phyloP scores from a whole-genome alignment of 1,140 invertebrate genomes.

The Caenorhabditis briggsae region DNA sequence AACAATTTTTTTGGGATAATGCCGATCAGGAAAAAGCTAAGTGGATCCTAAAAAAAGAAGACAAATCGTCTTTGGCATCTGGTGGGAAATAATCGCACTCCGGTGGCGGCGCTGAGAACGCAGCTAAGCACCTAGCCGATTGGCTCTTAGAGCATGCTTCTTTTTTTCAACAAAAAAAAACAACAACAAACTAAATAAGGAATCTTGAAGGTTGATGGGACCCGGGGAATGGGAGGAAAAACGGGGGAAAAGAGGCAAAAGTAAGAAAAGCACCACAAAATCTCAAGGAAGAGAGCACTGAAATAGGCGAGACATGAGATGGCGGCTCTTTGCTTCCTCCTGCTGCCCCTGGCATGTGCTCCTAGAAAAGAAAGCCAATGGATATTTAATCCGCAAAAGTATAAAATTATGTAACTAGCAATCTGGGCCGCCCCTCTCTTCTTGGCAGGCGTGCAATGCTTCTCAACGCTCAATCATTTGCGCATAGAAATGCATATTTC shows the following conservation, averaged over 20 bases:
- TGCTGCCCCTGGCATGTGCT: slow-evolving; percentile 51
- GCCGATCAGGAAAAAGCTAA: no score
- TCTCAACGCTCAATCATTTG: not conserved
- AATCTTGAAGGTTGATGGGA: not conserved
- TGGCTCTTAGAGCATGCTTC: no score
- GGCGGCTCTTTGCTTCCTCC: slow-evolving; percentile 51
- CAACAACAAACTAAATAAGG: slow-evolving; percentile 33
- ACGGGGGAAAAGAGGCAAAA: slow-evolving; percentile 22
- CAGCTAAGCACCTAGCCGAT: no score
- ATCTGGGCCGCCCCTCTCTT: slow-evolving; percentile 26
- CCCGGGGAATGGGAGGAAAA: not conserved
- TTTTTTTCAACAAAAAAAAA: not conserved
- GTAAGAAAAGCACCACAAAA: slow-evolving; percentile 35
- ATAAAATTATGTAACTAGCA: slow-evolving; percentile 56
- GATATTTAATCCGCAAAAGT: slow-evolving; percentile 56
- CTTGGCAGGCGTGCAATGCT: not conserved
- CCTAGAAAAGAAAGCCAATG: slow-evolving; percentile 56
- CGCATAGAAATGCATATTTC: slow-evolving; percentile 2
- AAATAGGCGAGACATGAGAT: slow-evolving; percentile 49
- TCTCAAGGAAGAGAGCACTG: slow-evolving; percentile 41
- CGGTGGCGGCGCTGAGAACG: no score
- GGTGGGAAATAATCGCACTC: not conserved
- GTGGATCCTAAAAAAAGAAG: no score
- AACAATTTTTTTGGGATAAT: no score
- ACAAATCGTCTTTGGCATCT: slow-evolving; percentile 9